phyloP scores from a whole-genome alignment of 2,113 vertebrate genomes.

The Anolis carolinensis region DNA sequence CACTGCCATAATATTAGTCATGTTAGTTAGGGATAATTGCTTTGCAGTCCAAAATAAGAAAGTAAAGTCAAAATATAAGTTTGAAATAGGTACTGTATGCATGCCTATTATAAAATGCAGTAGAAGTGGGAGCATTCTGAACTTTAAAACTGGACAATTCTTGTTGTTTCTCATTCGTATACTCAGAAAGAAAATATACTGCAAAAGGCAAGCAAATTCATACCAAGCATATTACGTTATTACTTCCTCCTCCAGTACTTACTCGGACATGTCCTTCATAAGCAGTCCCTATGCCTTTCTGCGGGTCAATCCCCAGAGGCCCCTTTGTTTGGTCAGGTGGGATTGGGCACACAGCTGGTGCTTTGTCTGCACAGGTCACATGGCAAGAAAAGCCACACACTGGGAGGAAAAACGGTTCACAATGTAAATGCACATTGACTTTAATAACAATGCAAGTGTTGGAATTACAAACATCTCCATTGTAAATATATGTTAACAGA shows the following conservation, averaged over 20 bases:
- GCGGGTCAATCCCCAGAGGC: conserved; percentile 94
- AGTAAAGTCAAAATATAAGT: neutral
- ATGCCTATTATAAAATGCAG: neutral
- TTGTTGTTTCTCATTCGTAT: neutral
- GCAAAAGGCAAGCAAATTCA: neutral
- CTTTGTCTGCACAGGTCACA: conserved; percentile 97
- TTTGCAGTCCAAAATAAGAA: neutral
- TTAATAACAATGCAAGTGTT: neutral
- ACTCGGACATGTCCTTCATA: conserved; percentile 96
- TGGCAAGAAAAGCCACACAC: conserved; percentile 98
- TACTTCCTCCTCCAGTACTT: conserved; percentile 62
- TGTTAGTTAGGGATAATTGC: neutral
- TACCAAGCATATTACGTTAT: too few species aligned
- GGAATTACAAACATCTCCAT: neutral
- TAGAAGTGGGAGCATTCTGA: neutral
- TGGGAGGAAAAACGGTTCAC: conserved; percentile 57
- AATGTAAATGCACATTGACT: conserved; percentile 25
- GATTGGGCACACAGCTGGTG: conserved; percentile 92
- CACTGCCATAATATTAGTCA: too few species aligned
- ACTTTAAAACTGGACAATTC: neutral
- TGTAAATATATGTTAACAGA: neutral
- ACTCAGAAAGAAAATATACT: neutral
- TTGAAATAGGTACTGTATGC: neutral
- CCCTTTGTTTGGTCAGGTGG: conserved; percentile 95
- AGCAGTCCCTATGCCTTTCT: conserved; percentile 94